Conservation (phyloP, 1,140 invertebrate genomes). For the Penaeus japonicus region DNA sequence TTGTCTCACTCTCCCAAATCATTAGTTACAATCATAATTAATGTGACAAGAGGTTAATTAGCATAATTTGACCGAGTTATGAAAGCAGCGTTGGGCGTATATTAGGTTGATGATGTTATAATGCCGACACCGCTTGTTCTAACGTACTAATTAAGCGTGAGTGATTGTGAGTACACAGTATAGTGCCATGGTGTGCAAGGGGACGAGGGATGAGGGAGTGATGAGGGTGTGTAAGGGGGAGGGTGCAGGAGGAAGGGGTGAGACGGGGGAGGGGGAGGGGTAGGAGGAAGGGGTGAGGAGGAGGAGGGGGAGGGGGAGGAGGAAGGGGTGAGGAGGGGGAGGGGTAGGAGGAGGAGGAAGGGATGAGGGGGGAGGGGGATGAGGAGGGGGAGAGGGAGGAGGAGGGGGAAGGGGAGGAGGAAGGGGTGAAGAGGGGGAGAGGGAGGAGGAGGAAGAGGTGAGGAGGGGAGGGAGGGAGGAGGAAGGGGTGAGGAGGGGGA, state of each 20-base stretch:
- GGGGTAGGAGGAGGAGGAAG: not conserved
- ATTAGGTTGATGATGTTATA: not conserved
- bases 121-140: not conserved
- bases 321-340: not conserved
- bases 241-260: not conserved
- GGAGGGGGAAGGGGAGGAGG: not conserved
- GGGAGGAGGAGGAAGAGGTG: not conserved
- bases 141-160: not conserved
- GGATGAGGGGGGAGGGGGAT: not conserved
- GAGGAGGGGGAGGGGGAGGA: not conserved
- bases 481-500: too few relatives aligned
- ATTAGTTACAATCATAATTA: constrained; percentile 2
- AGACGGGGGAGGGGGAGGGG: not conserved
- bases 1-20: not conserved
- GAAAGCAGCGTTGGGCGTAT: not conserved
- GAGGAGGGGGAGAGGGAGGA: not conserved
- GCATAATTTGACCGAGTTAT: constrained; percentile 2
- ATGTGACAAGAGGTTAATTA: constrained; percentile 7
- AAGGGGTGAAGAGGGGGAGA: not conserved
- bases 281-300: too few relatives aligned
- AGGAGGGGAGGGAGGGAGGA: not conserved
- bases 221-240: not conserved
- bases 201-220: not conserved
- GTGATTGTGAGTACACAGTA: not conserved
- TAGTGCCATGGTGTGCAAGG: too few relatives aligned